These are phyloP conservation scores for Nowickia ferox DNA, from an alignment of 2,888 invertebrate genomes.

Conservation along the genomic window DNA sequence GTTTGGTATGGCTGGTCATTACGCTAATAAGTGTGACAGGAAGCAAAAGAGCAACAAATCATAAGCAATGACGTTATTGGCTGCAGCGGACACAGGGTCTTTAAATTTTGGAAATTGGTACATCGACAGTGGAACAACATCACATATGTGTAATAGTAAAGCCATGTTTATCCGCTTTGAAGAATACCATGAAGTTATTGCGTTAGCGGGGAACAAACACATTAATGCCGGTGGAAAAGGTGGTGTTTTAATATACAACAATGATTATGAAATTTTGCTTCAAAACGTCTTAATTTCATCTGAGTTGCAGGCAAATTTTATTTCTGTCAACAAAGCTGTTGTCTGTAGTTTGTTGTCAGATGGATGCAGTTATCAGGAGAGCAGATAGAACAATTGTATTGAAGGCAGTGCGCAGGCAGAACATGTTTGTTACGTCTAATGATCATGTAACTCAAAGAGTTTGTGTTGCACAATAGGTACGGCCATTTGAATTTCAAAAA, in stretches of 20 bases:
- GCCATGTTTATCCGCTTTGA: no score
- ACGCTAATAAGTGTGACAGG: not conserved
- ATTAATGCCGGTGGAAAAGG: conserved; percentile 9
- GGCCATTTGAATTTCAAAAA: conserved; percentile 52
- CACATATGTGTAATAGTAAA: conserved; percentile 1
- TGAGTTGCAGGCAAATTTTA: not conserved
- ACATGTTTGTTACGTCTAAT: no score
- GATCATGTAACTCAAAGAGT: no score
- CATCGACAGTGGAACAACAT: not conserved
- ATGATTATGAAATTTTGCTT: conserved; percentile 33
- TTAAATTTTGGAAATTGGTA: conserved; percentile 51
- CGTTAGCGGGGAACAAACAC: conserved; percentile 19
- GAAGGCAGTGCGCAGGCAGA: no score
- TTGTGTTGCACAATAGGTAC: no score
- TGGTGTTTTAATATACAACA: no score
- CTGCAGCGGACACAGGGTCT: conserved; percentile 25
- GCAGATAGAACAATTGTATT: no score
- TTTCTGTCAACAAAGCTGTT: no score
- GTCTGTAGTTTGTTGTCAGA: no score
- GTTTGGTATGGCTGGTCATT: conserved; percentile 3
- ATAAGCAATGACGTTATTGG: not conserved
- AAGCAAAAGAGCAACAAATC: not conserved
- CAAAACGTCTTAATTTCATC: conserved; percentile 20
- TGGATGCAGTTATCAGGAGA: no score
- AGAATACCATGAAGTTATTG: conserved; percentile 38